Evolutionary conservation across 64 coral and sea anemone genomes (phyloP).

Genomic region (Anthopleura sola): DNA sequence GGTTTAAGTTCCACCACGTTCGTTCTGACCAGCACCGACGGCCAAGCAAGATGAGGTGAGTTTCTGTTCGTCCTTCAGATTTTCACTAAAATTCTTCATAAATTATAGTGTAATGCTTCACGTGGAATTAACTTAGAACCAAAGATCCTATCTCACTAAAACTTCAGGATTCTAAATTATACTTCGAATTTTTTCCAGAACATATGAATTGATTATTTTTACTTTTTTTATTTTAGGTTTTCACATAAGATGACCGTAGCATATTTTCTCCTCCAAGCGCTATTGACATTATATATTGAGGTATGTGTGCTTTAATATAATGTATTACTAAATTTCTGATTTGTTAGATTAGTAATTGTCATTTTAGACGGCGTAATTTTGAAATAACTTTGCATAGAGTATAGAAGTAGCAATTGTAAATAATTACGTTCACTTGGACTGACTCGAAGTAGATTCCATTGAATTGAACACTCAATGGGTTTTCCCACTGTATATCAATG

Average conservation of each 20-base stretch:
- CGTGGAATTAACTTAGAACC: neutral
- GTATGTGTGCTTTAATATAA: neutral
- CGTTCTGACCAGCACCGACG: neutral
- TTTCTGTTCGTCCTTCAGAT: neutral
- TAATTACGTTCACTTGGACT: too few relatives aligned
- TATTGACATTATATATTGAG: neutral
- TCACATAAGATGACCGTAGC: neutral
- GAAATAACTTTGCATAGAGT: neutral
- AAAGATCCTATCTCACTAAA: neutral
- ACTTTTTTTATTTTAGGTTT: neutral
- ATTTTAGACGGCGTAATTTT: neutral
- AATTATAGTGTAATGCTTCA: neutral
- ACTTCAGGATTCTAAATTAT: neutral
- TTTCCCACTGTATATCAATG: conserved; percentile 4
- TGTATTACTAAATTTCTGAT: neutral
- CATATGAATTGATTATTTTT: too few relatives aligned
- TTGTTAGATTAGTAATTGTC: neutral
- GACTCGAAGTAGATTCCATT: neutral
- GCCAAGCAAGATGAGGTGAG: neutral
- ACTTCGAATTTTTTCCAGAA: neutral
- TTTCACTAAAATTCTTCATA: neutral
- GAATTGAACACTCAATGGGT: neutral
- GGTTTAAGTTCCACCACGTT: neutral
- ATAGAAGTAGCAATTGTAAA: neutral
- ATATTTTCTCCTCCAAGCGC: neutral